A percentile compares a stretch with the other conserved stretches of the same genome.
Evolutionary conservation across 1,140 invertebrate genomes (phyloP).

Genomic region (Lepidotrigona ventralis): DNA sequence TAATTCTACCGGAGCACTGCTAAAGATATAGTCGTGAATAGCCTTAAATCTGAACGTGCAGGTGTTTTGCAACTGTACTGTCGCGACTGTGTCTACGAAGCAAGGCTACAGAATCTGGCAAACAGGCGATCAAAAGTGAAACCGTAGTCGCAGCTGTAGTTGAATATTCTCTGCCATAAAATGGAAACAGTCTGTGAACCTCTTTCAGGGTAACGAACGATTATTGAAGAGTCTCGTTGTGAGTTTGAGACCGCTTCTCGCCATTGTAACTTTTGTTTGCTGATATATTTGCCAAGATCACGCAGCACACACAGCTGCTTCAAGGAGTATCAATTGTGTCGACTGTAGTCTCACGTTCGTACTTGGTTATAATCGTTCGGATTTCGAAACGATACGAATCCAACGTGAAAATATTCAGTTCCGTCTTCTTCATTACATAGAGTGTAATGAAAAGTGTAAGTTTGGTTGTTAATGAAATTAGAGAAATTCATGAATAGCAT

Average conservation of each 20-base stretch:
- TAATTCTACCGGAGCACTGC: background rate
- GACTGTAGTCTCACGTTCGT: background rate
- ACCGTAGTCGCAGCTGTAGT: conserved; percentile 5
- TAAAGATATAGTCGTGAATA: background rate
- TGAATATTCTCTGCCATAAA: background rate
- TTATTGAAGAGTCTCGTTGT: background rate
- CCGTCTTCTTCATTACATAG: no score
- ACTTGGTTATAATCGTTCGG: background rate
- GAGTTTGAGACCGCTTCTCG: background rate
- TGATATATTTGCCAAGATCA: background rate
- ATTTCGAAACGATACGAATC: background rate
- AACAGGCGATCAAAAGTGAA: background rate
- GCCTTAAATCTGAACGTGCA: background rate
- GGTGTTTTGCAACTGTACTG: background rate
- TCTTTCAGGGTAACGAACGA: background rate
- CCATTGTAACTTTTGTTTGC: background rate
- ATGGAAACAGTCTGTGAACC: background rate
- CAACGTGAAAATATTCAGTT: no score
- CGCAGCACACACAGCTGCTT: conserved; percentile 19
- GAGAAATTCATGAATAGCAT: no score
- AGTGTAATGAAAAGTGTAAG: background rate
- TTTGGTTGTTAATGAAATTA: no score
- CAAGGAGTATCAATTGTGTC: background rate
- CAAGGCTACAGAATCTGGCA: background rate
- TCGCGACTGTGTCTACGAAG: background rate